Conservation (phyloP, 2,888 invertebrate genomes). For the Epistrophe grossulariae region DNA sequence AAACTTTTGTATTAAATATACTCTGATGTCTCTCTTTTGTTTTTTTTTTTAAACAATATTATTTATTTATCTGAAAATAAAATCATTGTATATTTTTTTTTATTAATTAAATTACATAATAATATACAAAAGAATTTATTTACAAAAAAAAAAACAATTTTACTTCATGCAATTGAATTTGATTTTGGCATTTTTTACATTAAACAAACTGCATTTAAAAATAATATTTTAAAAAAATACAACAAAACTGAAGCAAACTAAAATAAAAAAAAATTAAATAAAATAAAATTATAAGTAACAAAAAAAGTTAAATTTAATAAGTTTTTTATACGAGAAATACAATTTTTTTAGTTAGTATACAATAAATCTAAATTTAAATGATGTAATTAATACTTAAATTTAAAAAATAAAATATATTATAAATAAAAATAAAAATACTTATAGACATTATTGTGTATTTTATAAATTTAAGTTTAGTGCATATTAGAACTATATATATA, state of each 20-base stretch:
- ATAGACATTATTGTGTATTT: conserved; percentile 40
- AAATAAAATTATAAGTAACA: conserved; percentile 26
- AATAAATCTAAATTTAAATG: conserved; percentile 64
- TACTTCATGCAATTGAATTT: conserved; percentile 70
- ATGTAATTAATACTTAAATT: conserved; percentile 46
- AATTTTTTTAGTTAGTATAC: conserved; percentile 76
- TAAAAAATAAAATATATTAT: neutral
- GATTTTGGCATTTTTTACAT: conserved; percentile 24
- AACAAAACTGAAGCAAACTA: conserved; percentile 45
- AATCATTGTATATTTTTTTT: conserved; percentile 25
- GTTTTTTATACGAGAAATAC: conserved; percentile 76
- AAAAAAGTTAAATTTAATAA: conserved; percentile 62
- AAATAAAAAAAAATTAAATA: conserved; percentile 17
- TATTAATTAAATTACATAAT: conserved; percentile 26
- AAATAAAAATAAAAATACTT: conserved; percentile 38
- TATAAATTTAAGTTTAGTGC: neutral
- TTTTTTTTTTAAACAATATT: conserved; percentile 28
- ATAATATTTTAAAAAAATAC: conserved; percentile 37
- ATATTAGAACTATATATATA: conserved; percentile 5
- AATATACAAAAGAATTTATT: conserved; percentile 31
- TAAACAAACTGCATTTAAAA: conserved; percentile 70
- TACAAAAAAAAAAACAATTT: conserved; percentile 11
- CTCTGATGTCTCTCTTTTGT: conserved; percentile 45
- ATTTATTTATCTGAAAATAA: conserved; percentile 25
- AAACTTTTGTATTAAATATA: conserved; percentile 55